These are phyloP conservation scores for Zophobas atratus DNA, from an alignment of 1,140 invertebrate genomes.

Conservation along the genomic window DNA sequence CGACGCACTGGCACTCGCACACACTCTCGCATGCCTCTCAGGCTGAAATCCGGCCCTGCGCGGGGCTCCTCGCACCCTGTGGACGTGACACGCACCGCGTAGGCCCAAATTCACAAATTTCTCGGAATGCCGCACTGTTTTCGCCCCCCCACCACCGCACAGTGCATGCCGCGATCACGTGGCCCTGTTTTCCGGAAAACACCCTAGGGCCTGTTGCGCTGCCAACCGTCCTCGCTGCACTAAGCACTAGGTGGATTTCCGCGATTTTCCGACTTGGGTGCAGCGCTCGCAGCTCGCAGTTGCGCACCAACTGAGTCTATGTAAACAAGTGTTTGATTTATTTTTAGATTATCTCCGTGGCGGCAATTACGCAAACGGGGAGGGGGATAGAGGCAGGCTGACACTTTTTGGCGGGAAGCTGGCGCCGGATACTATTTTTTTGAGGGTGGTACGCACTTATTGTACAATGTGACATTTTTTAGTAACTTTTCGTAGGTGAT, in stretches of 20 bases:
- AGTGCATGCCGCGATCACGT: constrained; percentile 63
- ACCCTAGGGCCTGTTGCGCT: background rate
- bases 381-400: background rate
- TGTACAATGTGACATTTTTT: too few species aligned
- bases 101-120: constrained; percentile 35
- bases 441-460: too few species aligned
- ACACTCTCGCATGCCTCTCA: constrained; percentile 38
- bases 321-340: constrained; percentile 45
- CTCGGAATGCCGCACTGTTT: constrained; percentile 36
- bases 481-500: too few species aligned
- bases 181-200: constrained; percentile 61
- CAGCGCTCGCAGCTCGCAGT: background rate
- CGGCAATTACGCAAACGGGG: constrained; percentile 34
- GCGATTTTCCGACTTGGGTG: background rate
- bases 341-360: constrained; percentile 33
- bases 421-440: too few species aligned
- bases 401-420: too few species aligned
- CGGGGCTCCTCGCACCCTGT: background rate
- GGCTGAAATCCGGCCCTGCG: constrained; percentile 9
- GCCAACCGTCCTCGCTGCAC: too few species aligned
- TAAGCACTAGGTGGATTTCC: background rate
- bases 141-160: constrained; percentile 40
- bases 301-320: constrained; percentile 23
- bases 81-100: constrained; percentile 27
- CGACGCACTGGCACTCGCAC: constrained; percentile 9